These are phyloP conservation scores for Sula dactylatra DNA, from an alignment of 2,113 vertebrate genomes.

Conservation along the genomic window DNA sequence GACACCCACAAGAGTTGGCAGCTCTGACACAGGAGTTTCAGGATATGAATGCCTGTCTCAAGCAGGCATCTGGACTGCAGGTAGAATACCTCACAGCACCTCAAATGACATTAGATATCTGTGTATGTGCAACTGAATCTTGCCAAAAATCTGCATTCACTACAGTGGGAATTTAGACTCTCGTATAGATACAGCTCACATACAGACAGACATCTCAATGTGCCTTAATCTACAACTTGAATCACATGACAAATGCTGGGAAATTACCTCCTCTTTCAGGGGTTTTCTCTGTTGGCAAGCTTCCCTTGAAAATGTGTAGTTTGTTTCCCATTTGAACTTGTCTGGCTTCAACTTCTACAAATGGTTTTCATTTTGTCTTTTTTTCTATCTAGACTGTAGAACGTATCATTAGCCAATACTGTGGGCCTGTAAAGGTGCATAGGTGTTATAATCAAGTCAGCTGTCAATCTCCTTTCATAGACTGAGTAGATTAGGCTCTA, in stretches of 20 bases:
- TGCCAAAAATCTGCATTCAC: background rate
- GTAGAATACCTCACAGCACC: background rate
- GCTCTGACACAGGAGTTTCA: background rate
- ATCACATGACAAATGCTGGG: background rate
- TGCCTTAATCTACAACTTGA: background rate
- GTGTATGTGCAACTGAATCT: background rate
- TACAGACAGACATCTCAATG: background rate
- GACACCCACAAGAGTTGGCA: background rate
- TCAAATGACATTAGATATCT: background rate
- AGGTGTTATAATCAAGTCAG: background rate
- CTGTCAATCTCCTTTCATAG: background rate
- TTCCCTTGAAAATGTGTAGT: background rate
- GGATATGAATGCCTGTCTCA: background rate
- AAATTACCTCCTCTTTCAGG: background rate
- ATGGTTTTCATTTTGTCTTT: background rate
- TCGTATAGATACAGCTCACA: background rate
- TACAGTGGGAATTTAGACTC: background rate
- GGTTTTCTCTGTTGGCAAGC: background rate
- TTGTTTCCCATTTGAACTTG: background rate
- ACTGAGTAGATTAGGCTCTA: background rate
- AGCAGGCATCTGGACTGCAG: background rate
- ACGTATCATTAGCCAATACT: rapidly evolving
- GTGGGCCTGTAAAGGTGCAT: background rate
- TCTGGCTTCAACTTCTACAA: background rate
- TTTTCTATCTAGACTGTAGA: background rate